Base-by-base conservation (phyloP, 2,113 vertebrate genomes). In the Speoplatyrhinus poulsoni region DNA sequence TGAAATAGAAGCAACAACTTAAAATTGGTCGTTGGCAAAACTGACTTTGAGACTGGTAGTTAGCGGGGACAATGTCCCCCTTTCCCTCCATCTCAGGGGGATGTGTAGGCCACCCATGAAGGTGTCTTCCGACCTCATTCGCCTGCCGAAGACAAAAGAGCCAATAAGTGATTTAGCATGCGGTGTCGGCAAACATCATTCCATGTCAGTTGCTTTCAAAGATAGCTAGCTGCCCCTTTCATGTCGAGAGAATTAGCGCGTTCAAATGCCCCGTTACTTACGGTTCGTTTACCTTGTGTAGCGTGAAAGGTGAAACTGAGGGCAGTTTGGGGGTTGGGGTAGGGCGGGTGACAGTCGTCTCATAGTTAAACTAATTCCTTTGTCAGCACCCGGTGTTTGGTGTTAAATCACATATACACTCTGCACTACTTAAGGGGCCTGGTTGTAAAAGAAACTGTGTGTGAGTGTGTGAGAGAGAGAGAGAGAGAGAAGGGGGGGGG, bases 161-260 rank as follows among this genome's bases (percentile, higher is more conserved):
- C 70, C 72, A 52, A 66, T 79, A 82, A 85, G 86, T 87, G 91
- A 92, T 92, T 91, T 84, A 89, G 79, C 68, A 73, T 62, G 62
- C 79, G 70, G 68, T 91, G 90, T 92, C 90, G 84, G 84, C 81
- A 82, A 81, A 86, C 81, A 89, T 89, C 80, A 82, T 91, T 93
- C 91, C 91, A 84, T 88, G 89, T 91, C 91, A 90, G 86, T 85
- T 75, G 82, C 72, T 78, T 81, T 79, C 85, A 86, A 89, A 92
- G 26, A 26, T 26, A 26, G 82, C 87, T 88, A 92, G 89, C 36
- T 81, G 84, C 62, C 78, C 73, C 79, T 88, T 64, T 58, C 84
- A 90, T 86, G 87, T 90, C 82, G 75, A 58, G 74, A 73, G 89
- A 86, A 85, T 89, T 78, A 88, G 82, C 54, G 87, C 71, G 83